Conservation (phyloP, 2,113 vertebrate species). For the Excalfactoria chinensis region DNA sequence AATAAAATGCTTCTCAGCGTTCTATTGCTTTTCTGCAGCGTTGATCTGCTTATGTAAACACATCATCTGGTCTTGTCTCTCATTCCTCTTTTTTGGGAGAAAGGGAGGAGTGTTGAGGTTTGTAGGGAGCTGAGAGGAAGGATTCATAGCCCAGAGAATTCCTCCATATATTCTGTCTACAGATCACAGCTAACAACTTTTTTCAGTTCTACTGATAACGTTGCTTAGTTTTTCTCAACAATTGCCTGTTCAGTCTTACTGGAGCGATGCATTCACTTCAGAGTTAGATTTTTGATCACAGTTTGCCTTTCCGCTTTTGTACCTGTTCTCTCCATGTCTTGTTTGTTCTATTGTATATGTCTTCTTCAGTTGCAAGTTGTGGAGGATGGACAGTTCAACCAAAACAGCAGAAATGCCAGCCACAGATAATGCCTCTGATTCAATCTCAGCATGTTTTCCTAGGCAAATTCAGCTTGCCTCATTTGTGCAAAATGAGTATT, state of each 20-base stretch:
- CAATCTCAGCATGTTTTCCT: not conserved
- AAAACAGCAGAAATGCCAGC: not conserved
- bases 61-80: not conserved
- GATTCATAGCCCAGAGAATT: not conserved
- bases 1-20: not conserved
- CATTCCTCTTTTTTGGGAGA: not conserved
- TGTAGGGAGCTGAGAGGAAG: not conserved
- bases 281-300: not conserved
- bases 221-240: not conserved
- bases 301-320: not conserved
- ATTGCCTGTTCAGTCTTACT: not conserved
- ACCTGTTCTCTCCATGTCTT: not conserved
- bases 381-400: not conserved
- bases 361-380: not conserved
- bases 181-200: not conserved
- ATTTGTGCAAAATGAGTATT: not conserved
- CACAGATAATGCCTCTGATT: not conserved
- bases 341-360: not conserved
- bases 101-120: not conserved
- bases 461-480: not conserved
- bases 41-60: not conserved
- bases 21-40: fast-evolving
- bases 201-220: not conserved
- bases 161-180: not conserved
- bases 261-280: not conserved